Conservation (phyloP, 2,113 vertebrate species). For the Suricata suricatta region DNA sequence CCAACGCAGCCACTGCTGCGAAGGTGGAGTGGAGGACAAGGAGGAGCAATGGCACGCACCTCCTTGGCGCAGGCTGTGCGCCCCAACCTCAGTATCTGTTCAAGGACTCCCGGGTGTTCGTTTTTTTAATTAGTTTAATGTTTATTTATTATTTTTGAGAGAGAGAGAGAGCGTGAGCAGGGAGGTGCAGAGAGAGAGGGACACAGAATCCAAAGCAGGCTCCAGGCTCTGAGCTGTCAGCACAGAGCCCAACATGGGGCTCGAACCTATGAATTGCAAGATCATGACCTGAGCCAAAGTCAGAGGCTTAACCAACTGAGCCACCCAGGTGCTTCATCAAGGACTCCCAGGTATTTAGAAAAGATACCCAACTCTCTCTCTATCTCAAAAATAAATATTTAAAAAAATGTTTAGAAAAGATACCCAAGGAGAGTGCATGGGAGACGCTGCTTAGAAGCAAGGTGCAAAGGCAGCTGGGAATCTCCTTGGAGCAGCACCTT, state of each 20-base stretch:
- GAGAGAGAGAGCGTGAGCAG: too few relatives aligned
- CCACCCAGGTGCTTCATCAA: too few relatives aligned
- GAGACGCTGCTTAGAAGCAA: background rate
- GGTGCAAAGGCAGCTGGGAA: background rate
- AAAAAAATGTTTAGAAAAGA: background rate
- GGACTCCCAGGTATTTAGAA: background rate
- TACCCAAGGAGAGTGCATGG: fast-evolving
- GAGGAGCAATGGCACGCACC: background rate
- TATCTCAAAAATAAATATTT: too few relatives aligned
- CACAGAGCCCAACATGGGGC: too few relatives aligned
- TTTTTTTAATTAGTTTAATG: too few relatives aligned
- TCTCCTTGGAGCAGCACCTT: background rate
- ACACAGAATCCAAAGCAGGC: too few relatives aligned
- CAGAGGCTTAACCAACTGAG: too few relatives aligned
- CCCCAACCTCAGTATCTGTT: background rate
- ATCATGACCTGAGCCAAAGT: too few relatives aligned
- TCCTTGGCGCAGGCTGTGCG: background rate
- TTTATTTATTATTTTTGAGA: too few relatives aligned
- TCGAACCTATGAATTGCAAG: too few relatives aligned
- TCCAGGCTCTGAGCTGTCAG: too few relatives aligned
- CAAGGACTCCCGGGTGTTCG: background rate
- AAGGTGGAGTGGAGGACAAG: background rate
- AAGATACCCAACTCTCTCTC: background rate
- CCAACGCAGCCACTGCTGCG: background rate
- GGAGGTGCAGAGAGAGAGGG: too few relatives aligned